phyloP scores from a whole-genome alignment of 1,140 invertebrate genomes.

The Drosophila subobscura region DNA sequence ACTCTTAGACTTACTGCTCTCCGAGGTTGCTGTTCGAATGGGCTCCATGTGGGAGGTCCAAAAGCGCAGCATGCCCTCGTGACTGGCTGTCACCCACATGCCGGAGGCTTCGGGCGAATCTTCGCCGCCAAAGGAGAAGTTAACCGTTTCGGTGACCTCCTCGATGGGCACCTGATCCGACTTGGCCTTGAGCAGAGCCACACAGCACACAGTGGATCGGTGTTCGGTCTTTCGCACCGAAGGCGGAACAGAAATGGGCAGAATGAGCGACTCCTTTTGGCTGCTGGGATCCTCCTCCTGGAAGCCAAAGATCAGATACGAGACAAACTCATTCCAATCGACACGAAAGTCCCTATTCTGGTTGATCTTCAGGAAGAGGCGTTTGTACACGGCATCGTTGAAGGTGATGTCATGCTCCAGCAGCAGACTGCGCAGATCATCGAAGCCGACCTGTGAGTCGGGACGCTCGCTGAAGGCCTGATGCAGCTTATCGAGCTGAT shows the following conservation, averaged over 20 bases:
- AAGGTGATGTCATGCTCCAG: conserved; percentile 53
- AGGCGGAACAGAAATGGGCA: conserved; percentile 86
- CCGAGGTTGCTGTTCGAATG: conserved; percentile 85
- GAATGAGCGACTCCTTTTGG: conserved; percentile 85
- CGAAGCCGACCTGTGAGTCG: conserved; percentile 27
- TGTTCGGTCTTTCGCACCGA: conserved; percentile 86
- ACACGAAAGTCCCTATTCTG: conserved; percentile 85
- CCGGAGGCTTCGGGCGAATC: conserved; percentile 85
- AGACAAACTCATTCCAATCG: conserved; percentile 88
- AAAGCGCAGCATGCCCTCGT: conserved; percentile 88
- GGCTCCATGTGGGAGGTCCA: conserved; percentile 88
- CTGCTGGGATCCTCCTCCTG: conserved; percentile 86
- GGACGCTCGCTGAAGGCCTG: conserved; percentile 25
- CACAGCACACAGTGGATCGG: conserved; percentile 85
- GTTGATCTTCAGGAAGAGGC: conserved; percentile 83
- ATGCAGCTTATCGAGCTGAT: conserved; percentile 53
- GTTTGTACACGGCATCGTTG: conserved; percentile 59
- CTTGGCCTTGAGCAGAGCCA: conserved; percentile 85
- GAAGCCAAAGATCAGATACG: conserved; percentile 87
- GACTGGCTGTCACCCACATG: conserved; percentile 87
- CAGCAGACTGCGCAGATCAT: conserved; percentile 46
- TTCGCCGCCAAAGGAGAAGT: conserved; percentile 53
- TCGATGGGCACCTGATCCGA: conserved; percentile 66
- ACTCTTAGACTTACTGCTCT: conserved; percentile 84
- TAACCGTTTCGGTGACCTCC: conserved; percentile 44